A percentile compares a stretch with the other conserved stretches of the same genome.
Conservation (phyloP, 2,888 invertebrate species). For the Tetramorium bicarinatum region DNA sequence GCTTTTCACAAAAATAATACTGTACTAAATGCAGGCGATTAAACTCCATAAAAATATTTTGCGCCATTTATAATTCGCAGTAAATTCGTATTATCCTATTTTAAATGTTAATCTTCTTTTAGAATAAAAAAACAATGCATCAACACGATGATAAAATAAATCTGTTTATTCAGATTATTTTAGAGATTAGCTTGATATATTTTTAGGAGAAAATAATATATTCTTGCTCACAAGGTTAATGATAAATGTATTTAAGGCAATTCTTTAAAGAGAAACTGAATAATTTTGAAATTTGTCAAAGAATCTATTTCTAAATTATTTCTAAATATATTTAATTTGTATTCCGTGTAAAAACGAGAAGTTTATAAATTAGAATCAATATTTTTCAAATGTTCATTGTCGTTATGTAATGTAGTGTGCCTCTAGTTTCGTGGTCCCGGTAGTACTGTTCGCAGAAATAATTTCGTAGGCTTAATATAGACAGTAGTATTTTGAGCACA, state of each 20-base stretch:
- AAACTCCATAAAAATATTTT: conserved; percentile 9
- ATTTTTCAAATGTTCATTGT: neutral
- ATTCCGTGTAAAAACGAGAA: neutral
- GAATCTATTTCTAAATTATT: neutral
- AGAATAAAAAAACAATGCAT: neutral
- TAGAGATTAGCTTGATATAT: neutral
- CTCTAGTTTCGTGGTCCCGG: neutral
- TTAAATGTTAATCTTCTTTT: conserved; percentile 14
- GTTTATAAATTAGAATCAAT: neutral
- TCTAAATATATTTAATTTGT: neutral
- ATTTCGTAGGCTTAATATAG: conserved; percentile 21
- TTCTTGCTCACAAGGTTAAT: neutral
- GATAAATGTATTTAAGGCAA: neutral
- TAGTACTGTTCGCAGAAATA: neutral
- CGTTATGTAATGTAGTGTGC: neutral
- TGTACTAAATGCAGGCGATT: neutral
- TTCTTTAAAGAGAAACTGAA: neutral
- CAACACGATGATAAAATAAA: neutral
- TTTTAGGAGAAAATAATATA: neutral
- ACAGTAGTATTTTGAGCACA: neutral
- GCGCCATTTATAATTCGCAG: neutral
- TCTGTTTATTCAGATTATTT: neutral
- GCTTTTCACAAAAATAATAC: conserved; percentile 1
- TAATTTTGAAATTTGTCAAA: neutral
- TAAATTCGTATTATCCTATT: conserved; percentile 3